A percentile compares a stretch with the other conserved stretches of the same genome.
Conservation (phyloP, 2,888 invertebrate genomes). For the Polydesmus complanatus region DNA sequence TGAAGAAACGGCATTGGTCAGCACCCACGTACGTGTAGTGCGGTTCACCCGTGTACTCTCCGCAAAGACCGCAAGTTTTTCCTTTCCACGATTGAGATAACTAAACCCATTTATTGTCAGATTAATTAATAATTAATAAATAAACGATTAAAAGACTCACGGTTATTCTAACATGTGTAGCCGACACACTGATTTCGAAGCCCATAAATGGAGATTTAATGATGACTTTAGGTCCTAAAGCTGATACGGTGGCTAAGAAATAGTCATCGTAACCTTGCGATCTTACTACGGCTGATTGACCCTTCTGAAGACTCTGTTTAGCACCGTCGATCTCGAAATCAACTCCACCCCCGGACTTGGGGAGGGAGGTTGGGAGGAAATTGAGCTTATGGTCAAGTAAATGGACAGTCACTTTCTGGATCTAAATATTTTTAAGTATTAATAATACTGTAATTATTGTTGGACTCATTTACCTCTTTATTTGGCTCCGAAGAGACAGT, state of each 20-base stretch:
- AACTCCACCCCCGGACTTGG: background rate
- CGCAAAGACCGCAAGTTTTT: constrained; percentile 11
- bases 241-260: constrained; percentile 6
- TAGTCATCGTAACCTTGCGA: constrained; percentile 11
- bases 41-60: background rate
- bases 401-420: background rate
- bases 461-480: too few relatives aligned
- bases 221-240: background rate
- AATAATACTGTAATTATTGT: too few relatives aligned
- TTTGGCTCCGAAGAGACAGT: background rate
- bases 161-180: too few relatives aligned
- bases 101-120: background rate
- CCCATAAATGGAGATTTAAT: constrained; percentile 9
- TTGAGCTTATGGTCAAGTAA: background rate
- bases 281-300: constrained; percentile 6
- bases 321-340: constrained; percentile 1
- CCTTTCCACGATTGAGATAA: constrained; percentile 10
- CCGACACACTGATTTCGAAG: background rate
- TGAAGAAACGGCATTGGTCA: constrained; percentile 7
- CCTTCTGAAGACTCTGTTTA: background rate
- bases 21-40: constrained; percentile 5
- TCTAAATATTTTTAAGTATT: too few relatives aligned
- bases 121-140: background rate
- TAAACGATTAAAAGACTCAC: background rate
- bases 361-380: background rate